Evolutionary conservation across 1,140 invertebrate genomes (phyloP), one percentile per base, ranked within the genome.

Genomic region (Panagrolaimus sp.): DNA sequence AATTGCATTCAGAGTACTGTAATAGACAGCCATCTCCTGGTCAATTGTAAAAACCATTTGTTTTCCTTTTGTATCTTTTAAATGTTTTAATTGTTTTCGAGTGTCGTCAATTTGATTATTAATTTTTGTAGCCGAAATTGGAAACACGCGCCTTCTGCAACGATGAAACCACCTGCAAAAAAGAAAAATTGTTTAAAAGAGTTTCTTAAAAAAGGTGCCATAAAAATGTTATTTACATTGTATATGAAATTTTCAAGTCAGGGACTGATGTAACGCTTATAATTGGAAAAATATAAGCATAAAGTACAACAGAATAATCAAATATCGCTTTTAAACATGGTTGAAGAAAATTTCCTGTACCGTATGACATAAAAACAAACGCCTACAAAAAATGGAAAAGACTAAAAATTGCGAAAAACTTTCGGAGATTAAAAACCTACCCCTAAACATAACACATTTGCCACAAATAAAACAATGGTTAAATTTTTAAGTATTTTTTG

Each of bases 241-340:
- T 4, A 38, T 38, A 38, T 38, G 31, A 38, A 38, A 38, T 38
- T 38, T 7, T 38, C 7, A 38, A 38, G 31, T 38, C 31, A 38
- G 31, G 31, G 2, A 38, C 31, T 38, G 31, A 38, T 38, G 31
- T 38, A 38, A 38, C 31, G 7, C 31, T 38, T 38, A 38, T 38
- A 57, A 57, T 57, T 11, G 51, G 51, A 27, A 57, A 57, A 57
- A 27, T 27, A 27, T 57, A 57, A 57, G 51, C 11, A 16, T 57
- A 57, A 20, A 57, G 20, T 20, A 57, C 20, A 9, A 57, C 51
- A 13, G 51, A 20, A 57, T 57, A 57, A 27, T 57, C 27, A 57
- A 57, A 57, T n/a, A 57, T 27, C 9, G 51, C 51, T 11, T 27
- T 20, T 27, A 57, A 27, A 25, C 20, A 57, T 57, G 20, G 20